phyloP scores from a whole-genome alignment of 1,140 invertebrate genomes.

The Adelges cooleyi region DNA sequence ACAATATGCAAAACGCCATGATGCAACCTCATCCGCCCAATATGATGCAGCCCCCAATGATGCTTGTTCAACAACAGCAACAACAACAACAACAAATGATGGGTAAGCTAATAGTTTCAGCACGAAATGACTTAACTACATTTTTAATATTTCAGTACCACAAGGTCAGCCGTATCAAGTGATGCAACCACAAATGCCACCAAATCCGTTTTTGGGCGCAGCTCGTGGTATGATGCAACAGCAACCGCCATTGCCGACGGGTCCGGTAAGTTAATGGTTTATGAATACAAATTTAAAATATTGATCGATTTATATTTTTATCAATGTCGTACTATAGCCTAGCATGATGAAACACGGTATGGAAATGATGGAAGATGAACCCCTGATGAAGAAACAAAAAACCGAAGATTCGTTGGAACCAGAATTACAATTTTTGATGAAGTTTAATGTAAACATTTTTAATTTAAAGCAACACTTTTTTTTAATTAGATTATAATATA shows the following conservation, averaged over 20 bases:
- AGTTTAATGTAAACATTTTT: slow-evolving; percentile 39
- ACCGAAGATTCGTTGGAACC: slow-evolving; percentile 87
- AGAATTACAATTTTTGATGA: slow-evolving; percentile 68
- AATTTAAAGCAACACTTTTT: slow-evolving; percentile 33
- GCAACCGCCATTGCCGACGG: slow-evolving; percentile 6
- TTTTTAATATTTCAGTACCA: background rate
- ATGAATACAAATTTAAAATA: background rate
- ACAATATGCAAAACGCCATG: slow-evolving; percentile 14
- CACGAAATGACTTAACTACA: background rate
- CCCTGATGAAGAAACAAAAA: slow-evolving; percentile 72
- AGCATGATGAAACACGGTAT: slow-evolving; percentile 34
- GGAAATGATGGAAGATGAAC: slow-evolving; percentile 58
- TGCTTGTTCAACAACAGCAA: slow-evolving; percentile 34
- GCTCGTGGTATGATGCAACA: slow-evolving; percentile 22
- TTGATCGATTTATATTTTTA: background rate
- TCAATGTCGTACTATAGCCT: slow-evolving; percentile 24
- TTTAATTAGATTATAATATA: background rate
- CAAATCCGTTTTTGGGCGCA: slow-evolving; percentile 24
- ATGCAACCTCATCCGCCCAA: slow-evolving; percentile 41
- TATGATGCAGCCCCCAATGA: slow-evolving; percentile 45
- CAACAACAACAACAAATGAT: slow-evolving; percentile 32
- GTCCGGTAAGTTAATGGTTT: background rate
- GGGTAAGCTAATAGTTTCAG: slow-evolving; percentile 31
- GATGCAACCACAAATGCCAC: slow-evolving; percentile 16
- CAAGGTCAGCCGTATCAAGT: slow-evolving; percentile 20